Evolutionary conservation across 2,888 invertebrate genomes (phyloP).

Genomic region (Drosophila formosana): DNA sequence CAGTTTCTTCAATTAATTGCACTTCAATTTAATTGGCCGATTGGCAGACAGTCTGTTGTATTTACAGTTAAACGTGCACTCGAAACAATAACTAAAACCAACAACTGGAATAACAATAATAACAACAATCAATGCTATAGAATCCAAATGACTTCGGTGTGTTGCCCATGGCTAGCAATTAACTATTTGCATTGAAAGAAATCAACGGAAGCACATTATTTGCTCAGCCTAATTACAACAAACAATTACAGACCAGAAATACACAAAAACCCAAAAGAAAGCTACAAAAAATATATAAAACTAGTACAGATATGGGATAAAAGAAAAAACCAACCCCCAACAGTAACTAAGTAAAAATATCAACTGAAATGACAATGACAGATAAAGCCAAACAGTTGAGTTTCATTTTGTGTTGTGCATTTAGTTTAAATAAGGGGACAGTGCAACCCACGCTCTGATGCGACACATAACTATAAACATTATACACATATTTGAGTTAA

Average conservation of each 20-base stretch:
- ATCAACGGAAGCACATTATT: conserved; percentile 81
- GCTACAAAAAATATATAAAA: conserved; percentile 37
- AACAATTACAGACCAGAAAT: conserved; percentile 64
- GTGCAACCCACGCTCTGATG: conserved; percentile 32
- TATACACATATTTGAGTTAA: conserved; percentile 77
- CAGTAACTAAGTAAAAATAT: conserved; percentile 44
- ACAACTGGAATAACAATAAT: conserved; percentile 24
- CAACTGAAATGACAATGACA: conserved; percentile 53
- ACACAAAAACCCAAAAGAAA: conserved; percentile 14
- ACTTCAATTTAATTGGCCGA: conserved; percentile 50
- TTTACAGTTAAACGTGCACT: conserved; percentile 27
- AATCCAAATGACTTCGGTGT: conserved; percentile 55
- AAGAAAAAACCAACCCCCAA: conserved; percentile 50
- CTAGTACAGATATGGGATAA: conserved; percentile 9
- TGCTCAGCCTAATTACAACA: conserved; percentile 80
- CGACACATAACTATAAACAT: conserved; percentile 73
- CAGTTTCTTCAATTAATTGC: conserved; percentile 33
- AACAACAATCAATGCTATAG: conserved; percentile 55
- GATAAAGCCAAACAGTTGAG: conserved; percentile 20
- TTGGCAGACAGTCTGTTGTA: conserved; percentile 16
- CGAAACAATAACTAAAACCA: conserved; percentile 28
- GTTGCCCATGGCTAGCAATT: conserved; percentile 71
- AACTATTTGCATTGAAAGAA: conserved; percentile 80
- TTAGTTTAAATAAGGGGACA: conserved; percentile 69
- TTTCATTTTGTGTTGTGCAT: conserved; percentile 40